These are phyloP conservation scores for Agrypnia vestita DNA, from an alignment of 1,140 invertebrate species.

Conservation along the genomic window DNA sequence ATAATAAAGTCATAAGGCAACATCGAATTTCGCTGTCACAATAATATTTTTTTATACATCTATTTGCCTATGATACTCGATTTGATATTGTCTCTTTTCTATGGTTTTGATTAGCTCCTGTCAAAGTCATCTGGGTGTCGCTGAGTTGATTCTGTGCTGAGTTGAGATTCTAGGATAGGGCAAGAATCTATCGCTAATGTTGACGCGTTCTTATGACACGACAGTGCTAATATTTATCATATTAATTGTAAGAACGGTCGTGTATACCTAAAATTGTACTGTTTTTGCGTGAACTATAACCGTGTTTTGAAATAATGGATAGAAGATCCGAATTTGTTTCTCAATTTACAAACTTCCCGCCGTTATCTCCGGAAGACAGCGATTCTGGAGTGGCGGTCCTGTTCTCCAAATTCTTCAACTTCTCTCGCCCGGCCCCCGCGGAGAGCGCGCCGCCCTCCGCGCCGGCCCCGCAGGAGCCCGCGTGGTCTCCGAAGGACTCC, in stretches of 20 bases:
- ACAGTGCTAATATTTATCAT: neutral
- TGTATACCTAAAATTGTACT: neutral
- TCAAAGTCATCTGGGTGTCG: neutral
- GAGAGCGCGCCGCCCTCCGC: neutral
- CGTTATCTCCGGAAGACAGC: constrained; percentile 68
- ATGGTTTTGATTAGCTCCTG: no score
- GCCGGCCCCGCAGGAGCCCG: neutral
- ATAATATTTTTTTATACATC: neutral
- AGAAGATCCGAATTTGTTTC: constrained; percentile 58
- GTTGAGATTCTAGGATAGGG: neutral
- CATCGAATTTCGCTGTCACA: neutral
- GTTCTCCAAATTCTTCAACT: constrained; percentile 71
- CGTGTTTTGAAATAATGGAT: constrained; percentile 44
- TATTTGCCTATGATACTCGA: no score
- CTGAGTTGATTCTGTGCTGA: neutral
- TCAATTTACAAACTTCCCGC: constrained; percentile 70
- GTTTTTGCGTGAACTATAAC: no score
- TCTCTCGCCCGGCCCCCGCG: constrained; percentile 66
- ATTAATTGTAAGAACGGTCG: neutral
- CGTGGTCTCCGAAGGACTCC: constrained; percentile 4
- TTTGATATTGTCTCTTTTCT: no score
- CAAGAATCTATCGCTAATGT: neutral
- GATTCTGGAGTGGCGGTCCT: constrained; percentile 70
- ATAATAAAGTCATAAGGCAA: neutral
- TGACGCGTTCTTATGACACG: neutral